These are phyloP conservation scores for Phataginus tetradactyla DNA, from an alignment of 2,797 vertebrate species.

Conservation along the genomic window DNA sequence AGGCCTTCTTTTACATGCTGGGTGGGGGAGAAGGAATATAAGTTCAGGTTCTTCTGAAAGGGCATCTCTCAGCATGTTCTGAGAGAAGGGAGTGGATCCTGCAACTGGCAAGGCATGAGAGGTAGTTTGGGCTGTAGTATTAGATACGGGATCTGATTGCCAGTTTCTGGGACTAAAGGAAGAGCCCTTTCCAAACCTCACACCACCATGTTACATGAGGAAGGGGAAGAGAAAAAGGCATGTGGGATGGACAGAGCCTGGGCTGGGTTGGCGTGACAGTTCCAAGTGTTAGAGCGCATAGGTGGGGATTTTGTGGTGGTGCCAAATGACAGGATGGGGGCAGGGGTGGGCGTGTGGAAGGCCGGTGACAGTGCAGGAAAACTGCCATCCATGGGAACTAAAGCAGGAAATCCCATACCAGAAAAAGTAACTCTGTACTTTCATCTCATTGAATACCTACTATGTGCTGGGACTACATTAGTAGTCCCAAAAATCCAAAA, in stretches of 20 bases:
- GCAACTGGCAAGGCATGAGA: background rate
- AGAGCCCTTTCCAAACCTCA: background rate
- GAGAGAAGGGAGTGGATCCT: background rate
- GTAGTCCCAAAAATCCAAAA: background rate
- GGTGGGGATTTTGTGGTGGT: too few relatives aligned
- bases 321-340: background rate
- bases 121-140: background rate
- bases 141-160: background rate
- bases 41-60: background rate
- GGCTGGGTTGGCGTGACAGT: background rate
- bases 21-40: background rate
- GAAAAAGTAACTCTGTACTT: background rate
- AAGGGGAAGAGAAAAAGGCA: background rate
- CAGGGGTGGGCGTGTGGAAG: rapidly evolving
- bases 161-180: background rate
- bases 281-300: background rate
- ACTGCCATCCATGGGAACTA: background rate
- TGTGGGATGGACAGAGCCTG: background rate
- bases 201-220: background rate
- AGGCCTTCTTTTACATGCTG: background rate
- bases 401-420: background rate
- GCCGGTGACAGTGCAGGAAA: background rate
- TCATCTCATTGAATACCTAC: background rate
- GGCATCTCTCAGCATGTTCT: background rate
- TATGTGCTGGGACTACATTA: background rate